Base-by-base conservation (phyloP, 2,888 invertebrate genomes). In the Drosophila acutilabella region DNA sequence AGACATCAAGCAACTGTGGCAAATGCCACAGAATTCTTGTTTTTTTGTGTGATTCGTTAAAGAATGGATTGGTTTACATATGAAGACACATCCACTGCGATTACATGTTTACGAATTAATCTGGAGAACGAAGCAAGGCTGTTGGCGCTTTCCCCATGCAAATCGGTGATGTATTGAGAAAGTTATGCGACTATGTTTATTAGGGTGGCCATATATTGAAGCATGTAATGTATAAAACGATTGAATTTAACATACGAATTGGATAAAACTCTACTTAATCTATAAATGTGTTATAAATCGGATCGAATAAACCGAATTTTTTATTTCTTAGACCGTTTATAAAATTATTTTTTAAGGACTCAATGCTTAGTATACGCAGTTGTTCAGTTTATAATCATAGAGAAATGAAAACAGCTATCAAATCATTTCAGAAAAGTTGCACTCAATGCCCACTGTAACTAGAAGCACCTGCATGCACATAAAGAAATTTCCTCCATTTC, bases 21-120 rank as follows among this genome's bases (percentile, higher is more conserved):
- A 75, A 76, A 67, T 80, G 81, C 47, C 67, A 80, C 62, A 65
- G 62, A 44, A 48, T 50, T 71, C 36, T 36, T 13, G 13, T 36
- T 11, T 36, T 36, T 36, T 36, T 33, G 33, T 33, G 33, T 2
- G 56, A n/a, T 26, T 30, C 14, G 38, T 30, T 38, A 52, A 59
- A 58, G 50, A 71, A 71, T 71, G 71, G 14, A 45, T 69, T 51
- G 57, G 26, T 14, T 54, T 54, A 59, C 40, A 41, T 38, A 54
- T 50, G n/a, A 18, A 48, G 33, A 53, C 26, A 61, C 45, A 47
- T 20, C 26, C 16, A 30, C 56, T 41, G 51, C n/a, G 20, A 50
- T 41, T 44, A 51, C 44, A 52, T 13, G n/a, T 38, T 20, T 14
- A 59, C 50, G 18, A 51, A 16, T 42, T 59, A 41, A 50, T 50